phyloP scores from a whole-genome alignment of 2,113 vertebrate genomes.

The Aptenodytes forsteri region DNA sequence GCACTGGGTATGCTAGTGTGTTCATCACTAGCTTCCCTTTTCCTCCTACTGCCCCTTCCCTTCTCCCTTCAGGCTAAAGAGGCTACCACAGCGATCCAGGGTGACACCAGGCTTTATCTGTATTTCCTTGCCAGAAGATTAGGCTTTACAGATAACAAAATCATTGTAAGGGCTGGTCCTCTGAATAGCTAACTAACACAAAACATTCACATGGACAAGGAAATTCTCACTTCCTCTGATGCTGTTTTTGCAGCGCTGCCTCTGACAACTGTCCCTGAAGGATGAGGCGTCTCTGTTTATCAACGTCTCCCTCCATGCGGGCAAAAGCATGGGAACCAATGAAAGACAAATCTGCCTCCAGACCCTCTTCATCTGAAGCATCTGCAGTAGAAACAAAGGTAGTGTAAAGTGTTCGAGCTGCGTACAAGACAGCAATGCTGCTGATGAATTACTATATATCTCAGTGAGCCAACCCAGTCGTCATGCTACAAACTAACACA shows the following conservation, averaged over 20 bases:
- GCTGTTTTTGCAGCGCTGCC: slow-evolving; percentile 91
- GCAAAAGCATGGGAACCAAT: slow-evolving; percentile 96
- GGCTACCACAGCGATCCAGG: not conserved
- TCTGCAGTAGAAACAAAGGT: slow-evolving; percentile 75
- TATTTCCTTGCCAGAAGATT: not conserved
- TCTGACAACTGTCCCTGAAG: slow-evolving; percentile 95
- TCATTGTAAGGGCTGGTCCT: not conserved
- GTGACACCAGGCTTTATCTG: not conserved
- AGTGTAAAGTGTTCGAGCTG: not conserved
- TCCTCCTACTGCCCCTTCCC: not conserved
- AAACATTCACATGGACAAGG: not conserved
- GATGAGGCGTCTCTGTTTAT: slow-evolving; percentile 92
- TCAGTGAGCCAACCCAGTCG: not conserved
- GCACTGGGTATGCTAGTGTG: not conserved
- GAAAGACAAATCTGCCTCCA: slow-evolving; percentile 87
- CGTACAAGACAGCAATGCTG: not conserved
- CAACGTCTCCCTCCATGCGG: slow-evolving; percentile 95
- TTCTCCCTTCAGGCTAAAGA: not conserved
- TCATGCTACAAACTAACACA: not conserved
- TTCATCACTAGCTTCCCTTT: not conserved
- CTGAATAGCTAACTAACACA: not conserved
- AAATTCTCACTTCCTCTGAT: slow-evolving; percentile 92
- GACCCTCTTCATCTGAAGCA: slow-evolving; percentile 84
- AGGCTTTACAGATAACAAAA: not conserved
- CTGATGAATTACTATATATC: not conserved